Base-by-base conservation (phyloP, 2,888 invertebrate genomes). In the Nudaria mundana region DNA sequence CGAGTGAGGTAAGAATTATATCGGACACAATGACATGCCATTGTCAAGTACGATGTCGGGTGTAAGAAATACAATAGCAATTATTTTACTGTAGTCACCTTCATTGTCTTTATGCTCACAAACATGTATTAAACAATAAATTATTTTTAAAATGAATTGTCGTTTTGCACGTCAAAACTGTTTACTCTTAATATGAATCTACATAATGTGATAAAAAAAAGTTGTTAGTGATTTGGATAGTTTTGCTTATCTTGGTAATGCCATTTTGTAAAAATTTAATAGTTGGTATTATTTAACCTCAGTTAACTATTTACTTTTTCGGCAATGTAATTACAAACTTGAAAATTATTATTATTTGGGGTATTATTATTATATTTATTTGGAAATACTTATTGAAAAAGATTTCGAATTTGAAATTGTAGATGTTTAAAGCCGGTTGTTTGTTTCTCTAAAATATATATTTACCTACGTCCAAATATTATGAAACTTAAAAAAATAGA, bases 1-100 rank as follows among this genome's bases (percentile, higher is more conserved):
- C 63, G 66, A 64, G 58, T 76, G 76, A 75, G 74, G 76, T 77
- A 80, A 81, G 78, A 76, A 73, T 71, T 81, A 76, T 78, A 74
- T 71, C 64, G 61, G 66, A 51, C 63, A 65, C 69, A 71, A 72
- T 76, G 75, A 73, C 71, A 71, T 56, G 56, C 59, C 68, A 72
- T 71, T 77, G 73, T 69, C 67, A 64, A 61, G 59, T 55, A 42
- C 44, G 32, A 32, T 23, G 31, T 20, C 38, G 47, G 36, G 40
- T 56, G 45, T 54, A 55, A 47, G 44, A 57, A 55, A 49, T 44
- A 63, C 69, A 63, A 65, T 63, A 56, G 56, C 48, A 58, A 60
- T 64, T 59, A 65, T 62, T 59, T 67, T 30, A 42, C 43, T 41
- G 44, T 44, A 41, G 44, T 54, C 55, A 59, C 58, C 52, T 48